Base-by-base conservation (phyloP, 2,888 invertebrate genomes). In the Hirudinaria manillensis region DNA sequence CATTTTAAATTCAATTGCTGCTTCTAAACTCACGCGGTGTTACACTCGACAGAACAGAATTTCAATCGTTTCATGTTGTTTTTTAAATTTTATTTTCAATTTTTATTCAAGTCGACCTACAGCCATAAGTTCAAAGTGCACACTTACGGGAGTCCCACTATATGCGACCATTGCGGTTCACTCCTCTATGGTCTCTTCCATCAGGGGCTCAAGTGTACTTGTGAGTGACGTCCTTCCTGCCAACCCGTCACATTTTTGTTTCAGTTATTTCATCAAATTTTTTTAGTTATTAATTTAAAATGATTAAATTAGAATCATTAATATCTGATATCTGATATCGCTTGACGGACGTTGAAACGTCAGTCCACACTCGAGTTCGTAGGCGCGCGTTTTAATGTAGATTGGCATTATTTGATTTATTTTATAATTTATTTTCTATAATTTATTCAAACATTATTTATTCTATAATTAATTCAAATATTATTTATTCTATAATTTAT, bases 101-200 rank as follows among this genome's bases (percentile, higher is more conserved):
- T 45, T 45, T 45, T 45, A 45, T 10, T 10, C 45, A 61, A 80
- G 80, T 77, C 78, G 4, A 79, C 79, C 27, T 79, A 79, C 55
- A 71, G 36, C 86, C 97, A 97, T 89, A 93, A 93, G 88, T 96
- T 96, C 90, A 91, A 91, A 87, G 89, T 89, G 81, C 91, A 93
- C 88, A 94, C 97, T 82, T 99, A 97, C 89, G 91, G 93, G 86
- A 96, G 96, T 86, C 99, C 99, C 80, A 92, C 98, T 81, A 99
- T 99, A 90, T 99, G 99, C 89, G 98, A 99, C 89, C 99, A 99
- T 88, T 99, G 99, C 88, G 99, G 99, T 81, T 96, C 97, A 75
- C 89, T 99, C 81, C 91, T 99, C 84, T 99, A 99, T 89, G 99
- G 99, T 83, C 92, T 99, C 85, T 89, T 98, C 85, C 96, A 97